Base-by-base conservation (phyloP, 2,888 invertebrate genomes). In the Philonicus albiceps region DNA sequence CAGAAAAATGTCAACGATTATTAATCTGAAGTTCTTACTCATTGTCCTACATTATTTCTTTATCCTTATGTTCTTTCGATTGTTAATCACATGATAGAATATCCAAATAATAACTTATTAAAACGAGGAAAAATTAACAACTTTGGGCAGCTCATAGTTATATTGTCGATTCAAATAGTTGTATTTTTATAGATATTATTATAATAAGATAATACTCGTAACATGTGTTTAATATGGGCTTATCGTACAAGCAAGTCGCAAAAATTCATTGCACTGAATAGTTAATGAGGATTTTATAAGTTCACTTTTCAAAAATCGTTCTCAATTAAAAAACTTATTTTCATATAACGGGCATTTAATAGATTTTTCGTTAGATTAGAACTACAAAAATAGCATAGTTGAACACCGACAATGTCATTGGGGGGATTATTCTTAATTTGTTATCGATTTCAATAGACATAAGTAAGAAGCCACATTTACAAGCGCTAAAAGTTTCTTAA, bases 381-480 rank as follows among this genome's bases (percentile, higher is more conserved):
- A 64, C 22, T 64, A 55, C 0, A 5, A 55, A 55, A n/a, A 55
- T 55, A 64, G 27, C 19, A 64, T 11, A 64, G 64, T 64, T 64
- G 64, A 64, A 64, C 64, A 64, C 22, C 22, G 22, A 64, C 2
- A 64, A 19, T 64, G 22, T 11, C 27, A 64, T 22, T 64, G 27
- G 27, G 27, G 27, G 64, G 64, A 64, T 22, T 22, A 64, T 64
- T 64, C 27, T 64, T 22, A 64, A 64, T 64, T 64, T 27, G 19
- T 64, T 64, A 64, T 27, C 64, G 27, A 64, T 81, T 27, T 34
- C 8, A 49, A 81, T 55, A 30, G 27, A 81, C 22, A 34, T 84
- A 73, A 84, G 22, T 34, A 84, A 72, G 73, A 84, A 84, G 84
- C 84, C 84, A 84, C 84, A 84, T 84, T 73, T 84, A 84, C 84